phyloP scores from a whole-genome alignment of 2,113 vertebrate species.

The Gallinago undulata region DNA sequence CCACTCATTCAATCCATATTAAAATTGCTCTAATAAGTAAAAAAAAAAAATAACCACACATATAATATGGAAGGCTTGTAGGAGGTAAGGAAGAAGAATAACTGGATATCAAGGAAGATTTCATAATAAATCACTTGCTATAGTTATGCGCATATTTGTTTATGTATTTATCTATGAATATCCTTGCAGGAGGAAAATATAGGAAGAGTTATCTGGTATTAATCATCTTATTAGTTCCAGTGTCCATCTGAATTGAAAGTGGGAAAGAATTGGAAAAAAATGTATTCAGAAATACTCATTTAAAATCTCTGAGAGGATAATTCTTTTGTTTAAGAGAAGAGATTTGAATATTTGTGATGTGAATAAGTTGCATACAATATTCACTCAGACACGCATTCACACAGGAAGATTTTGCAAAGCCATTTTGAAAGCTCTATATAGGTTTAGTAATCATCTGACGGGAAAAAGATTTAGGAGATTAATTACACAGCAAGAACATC shows the following conservation, averaged over 20 bases:
- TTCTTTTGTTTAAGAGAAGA: neutral
- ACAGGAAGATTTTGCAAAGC: neutral
- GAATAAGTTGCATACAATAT: neutral
- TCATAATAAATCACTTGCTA: neutral
- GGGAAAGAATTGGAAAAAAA: neutral
- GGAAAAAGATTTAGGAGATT: neutral
- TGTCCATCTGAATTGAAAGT: neutral
- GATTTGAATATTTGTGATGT: neutral
- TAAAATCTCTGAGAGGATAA: neutral
- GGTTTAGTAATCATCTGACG: neutral
- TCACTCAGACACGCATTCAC: neutral
- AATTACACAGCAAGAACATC: neutral
- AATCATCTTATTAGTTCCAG: neutral
- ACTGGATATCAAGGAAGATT: neutral
- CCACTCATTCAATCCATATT: neutral
- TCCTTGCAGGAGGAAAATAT: neutral
- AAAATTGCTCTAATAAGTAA: neutral
- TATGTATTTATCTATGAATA: neutral
- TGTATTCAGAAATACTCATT: neutral
- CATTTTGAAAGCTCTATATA: neutral
- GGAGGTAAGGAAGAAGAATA: neutral
- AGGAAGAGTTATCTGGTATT: neutral
- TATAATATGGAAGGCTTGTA: neutral
- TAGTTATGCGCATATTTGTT: neutral
- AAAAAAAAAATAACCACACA: neutral